phyloP scores from a whole-genome alignment of 1,140 invertebrate genomes.

The Zaprionus gabonicus region DNA sequence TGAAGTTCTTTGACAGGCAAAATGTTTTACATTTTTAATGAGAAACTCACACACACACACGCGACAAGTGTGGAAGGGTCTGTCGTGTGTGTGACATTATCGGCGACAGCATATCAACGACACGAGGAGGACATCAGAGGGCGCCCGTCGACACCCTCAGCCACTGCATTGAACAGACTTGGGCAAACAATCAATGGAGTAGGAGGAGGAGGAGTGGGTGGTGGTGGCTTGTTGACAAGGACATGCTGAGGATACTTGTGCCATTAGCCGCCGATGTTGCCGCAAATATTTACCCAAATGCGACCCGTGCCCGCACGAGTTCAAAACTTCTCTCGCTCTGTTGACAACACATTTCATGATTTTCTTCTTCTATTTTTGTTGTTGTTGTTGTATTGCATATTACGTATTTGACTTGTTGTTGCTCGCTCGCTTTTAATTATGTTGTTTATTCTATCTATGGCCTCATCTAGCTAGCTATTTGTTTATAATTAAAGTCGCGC shows the following conservation, averaged over 20 bases:
- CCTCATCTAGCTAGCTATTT: conserved; percentile 59
- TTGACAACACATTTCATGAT: conserved; percentile 4
- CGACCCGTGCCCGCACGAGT: conserved; percentile 56
- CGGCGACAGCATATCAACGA: conserved; percentile 58
- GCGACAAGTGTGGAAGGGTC: conserved; percentile 27
- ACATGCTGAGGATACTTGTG: conserved; percentile 53
- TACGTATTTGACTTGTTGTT: conserved; percentile 58
- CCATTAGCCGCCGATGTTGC: conserved; percentile 70
- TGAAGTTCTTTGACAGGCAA: conserved; percentile 23
- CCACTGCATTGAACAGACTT: conserved; percentile 30
- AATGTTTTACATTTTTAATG: conserved; percentile 81
- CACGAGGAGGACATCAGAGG: neutral
- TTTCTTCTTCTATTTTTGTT: neutral
- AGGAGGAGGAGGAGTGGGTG: neutral
- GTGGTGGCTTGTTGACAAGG: conserved; percentile 38
- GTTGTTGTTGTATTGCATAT: conserved; percentile 9
- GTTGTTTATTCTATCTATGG: conserved; percentile 71
- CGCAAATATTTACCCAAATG: conserved; percentile 63
- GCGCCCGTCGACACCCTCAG: conserved; percentile 43
- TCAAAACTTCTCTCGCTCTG: conserved; percentile 40
- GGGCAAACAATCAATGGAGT: conserved; percentile 42
- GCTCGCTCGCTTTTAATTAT: conserved; percentile 68
- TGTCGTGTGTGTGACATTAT: conserved; percentile 76
- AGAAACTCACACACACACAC: conserved; percentile 61
- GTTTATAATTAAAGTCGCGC: conserved; percentile 74